These are phyloP conservation scores for Tapirus terrestris DNA, from an alignment of 2,113 vertebrate genomes.

Conservation along the genomic window DNA sequence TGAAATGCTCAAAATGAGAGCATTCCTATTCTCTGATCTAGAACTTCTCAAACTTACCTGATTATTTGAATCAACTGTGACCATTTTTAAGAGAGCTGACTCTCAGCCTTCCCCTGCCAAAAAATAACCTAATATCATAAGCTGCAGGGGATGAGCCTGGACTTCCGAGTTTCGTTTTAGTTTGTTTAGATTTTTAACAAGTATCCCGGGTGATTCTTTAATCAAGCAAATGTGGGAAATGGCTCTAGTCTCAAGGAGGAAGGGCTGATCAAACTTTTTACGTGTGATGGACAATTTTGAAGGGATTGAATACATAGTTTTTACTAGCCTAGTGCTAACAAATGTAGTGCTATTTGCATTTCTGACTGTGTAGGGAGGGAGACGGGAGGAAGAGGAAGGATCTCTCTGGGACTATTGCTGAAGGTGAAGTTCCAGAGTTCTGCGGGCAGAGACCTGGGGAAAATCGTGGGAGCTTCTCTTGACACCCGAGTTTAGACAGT, in stretches of 20 bases:
- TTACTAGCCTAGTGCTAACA: background rate
- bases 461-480: background rate
- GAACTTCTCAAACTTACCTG: background rate
- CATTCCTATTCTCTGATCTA: background rate
- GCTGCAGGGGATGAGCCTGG: background rate
- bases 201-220: background rate
- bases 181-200: background rate
- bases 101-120: background rate
- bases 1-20: background rate
- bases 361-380: background rate
- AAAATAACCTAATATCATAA: background rate
- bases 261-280: background rate
- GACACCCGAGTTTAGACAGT: background rate
- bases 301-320: no score
- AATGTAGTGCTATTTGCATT: background rate
- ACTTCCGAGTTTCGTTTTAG: background rate
- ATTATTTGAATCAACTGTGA: background rate
- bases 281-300: background rate
- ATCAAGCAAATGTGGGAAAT: background rate
- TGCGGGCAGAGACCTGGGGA: fast-evolving
- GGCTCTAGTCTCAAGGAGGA: background rate
- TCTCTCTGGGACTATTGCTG: background rate
- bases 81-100: background rate
- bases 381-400: background rate
- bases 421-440: background rate